These are phyloP conservation scores for Aethina tumida DNA, from an alignment of 1,140 invertebrate species.

Conservation along the genomic window DNA sequence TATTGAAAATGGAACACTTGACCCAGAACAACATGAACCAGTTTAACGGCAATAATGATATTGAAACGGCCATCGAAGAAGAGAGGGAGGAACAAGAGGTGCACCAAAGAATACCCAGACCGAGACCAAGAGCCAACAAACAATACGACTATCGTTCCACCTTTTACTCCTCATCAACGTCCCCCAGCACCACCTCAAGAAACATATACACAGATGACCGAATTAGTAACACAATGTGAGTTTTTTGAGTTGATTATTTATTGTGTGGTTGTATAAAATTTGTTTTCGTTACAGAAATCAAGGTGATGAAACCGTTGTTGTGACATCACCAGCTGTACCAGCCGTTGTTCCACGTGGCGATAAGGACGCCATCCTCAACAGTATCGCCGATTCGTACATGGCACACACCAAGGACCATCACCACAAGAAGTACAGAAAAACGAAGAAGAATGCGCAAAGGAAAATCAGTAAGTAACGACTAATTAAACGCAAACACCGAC, in stretches of 20 bases:
- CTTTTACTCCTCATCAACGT: conserved; percentile 21
- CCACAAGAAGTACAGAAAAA: conserved; percentile 38
- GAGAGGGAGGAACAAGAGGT: conserved; percentile 57
- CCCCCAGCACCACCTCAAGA: conserved; percentile 19
- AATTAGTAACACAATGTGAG: conserved; percentile 29
- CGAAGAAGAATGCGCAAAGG: conserved; percentile 30
- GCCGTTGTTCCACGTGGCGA: conserved; percentile 51
- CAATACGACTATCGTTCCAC: conserved; percentile 15
- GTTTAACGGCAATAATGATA: conserved; percentile 60
- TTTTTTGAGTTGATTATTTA: too few relatives aligned
- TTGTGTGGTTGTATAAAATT: too few relatives aligned
- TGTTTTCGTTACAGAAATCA: conserved; percentile 24
- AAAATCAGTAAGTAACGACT: conserved; percentile 31
- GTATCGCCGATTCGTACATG: conserved; percentile 56
- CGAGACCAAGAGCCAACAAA: conserved; percentile 11
- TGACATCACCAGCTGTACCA: conserved; percentile 32
- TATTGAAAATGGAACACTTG: conserved; percentile 55
- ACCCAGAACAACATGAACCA: conserved; percentile 51
- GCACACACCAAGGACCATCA: conserved; percentile 37
- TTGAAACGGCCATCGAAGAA: conserved; percentile 67
- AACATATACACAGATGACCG: conserved; percentile 18
- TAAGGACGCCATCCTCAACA: conserved; percentile 61
- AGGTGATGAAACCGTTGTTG: conserved; percentile 22
- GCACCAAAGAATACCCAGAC: conserved; percentile 25
- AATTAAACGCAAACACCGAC: background rate